phyloP scores from a whole-genome alignment of 1,140 invertebrate genomes.

The Alviniconcha marisindica region DNA sequence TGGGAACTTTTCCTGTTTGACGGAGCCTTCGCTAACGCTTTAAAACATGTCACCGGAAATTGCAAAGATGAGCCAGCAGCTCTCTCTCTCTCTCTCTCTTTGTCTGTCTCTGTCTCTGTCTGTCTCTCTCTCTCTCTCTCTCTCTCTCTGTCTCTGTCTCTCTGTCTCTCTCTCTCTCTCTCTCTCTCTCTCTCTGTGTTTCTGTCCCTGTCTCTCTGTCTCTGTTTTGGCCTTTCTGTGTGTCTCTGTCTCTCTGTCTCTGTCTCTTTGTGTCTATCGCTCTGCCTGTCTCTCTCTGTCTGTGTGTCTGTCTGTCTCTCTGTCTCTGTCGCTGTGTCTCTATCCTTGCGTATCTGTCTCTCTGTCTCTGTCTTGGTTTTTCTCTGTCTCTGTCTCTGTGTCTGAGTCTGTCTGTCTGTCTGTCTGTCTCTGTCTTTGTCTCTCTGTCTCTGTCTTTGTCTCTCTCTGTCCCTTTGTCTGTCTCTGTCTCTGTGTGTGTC shows the following conservation, averaged over 20 bases:
- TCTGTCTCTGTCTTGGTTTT: constrained; percentile 17
- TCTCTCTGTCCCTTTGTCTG: no score
- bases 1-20: no score
- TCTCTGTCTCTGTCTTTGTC: no score
- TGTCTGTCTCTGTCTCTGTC: background rate
- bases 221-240: background rate
- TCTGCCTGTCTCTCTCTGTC: constrained; percentile 28
- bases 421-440: constrained; percentile 21
- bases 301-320: constrained; percentile 38
- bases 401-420: constrained; percentile 19
- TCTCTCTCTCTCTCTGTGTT: background rate
- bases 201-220: background rate
- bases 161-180: background rate
- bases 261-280: background rate
- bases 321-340: constrained; percentile 30
- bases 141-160: background rate
- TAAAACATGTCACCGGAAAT: no score
- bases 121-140: background rate
- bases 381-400: constrained; percentile 1
- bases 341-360: constrained; percentile 32
- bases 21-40: no score
- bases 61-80: no score
- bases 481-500: constrained; percentile 9
- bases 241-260: background rate
- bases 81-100: no score